Evolutionary conservation across 2,113 vertebrate genomes (phyloP).

Genomic region (Pseudorectes ferrugineus): DNA sequence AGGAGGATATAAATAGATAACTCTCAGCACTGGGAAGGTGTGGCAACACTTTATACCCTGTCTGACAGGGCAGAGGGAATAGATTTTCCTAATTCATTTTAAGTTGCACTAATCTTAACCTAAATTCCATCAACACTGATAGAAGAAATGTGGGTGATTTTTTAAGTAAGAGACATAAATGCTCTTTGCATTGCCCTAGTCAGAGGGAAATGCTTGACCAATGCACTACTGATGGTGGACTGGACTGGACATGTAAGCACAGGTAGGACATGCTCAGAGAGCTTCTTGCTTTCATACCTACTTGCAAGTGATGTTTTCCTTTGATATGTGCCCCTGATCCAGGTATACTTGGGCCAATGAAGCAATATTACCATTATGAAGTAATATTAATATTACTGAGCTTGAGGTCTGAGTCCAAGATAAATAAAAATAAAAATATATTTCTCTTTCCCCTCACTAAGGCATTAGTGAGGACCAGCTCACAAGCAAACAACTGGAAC

Average conservation of each 20-base stretch:
- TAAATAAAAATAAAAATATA: background rate
- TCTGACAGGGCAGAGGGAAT: background rate
- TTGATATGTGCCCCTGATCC: background rate
- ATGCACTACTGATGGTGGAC: background rate
- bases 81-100: background rate
- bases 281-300: background rate
- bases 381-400: background rate
- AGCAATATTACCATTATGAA: background rate
- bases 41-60: background rate
- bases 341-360: background rate
- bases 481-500: background rate
- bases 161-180: background rate
- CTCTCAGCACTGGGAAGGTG: background rate
- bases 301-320: background rate
- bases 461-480: background rate
- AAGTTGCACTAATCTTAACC: background rate
- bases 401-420: background rate
- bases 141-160: background rate
- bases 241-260: background rate
- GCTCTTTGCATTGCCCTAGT: background rate
- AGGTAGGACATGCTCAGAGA: background rate
- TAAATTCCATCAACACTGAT: background rate
- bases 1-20: background rate
- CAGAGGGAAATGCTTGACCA: background rate
- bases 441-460: background rate